Conservation (phyloP, 2,888 invertebrate species). For the Hermaeophaga mercurialis region DNA sequence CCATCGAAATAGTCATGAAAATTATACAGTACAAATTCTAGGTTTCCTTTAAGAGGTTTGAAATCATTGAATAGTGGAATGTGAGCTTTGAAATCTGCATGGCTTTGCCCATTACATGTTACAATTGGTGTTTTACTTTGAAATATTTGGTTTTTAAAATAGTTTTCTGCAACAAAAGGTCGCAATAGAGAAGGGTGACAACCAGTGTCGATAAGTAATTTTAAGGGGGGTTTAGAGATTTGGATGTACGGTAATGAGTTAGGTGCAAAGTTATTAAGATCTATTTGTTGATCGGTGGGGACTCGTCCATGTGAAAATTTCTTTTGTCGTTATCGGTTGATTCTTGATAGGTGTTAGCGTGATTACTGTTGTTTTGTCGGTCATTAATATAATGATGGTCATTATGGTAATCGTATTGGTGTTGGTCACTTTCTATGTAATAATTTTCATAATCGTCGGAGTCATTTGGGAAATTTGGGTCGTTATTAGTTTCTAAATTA, state of each 20-base stretch:
- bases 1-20: neutral
- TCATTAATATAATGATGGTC: too few species aligned
- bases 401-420: too few species aligned
- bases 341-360: too few species aligned
- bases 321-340: too few species aligned
- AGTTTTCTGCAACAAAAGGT: neutral
- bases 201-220: neutral
- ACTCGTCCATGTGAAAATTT: neutral
- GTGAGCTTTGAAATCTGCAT: neutral
- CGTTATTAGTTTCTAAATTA: neutral
- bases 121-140: neutral
- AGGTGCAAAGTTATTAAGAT: neutral
- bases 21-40: neutral
- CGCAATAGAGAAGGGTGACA: neutral
- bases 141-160: slow-evolving; percentile 1
- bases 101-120: slow-evolving; percentile 1
- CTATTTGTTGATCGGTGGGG: neutral
- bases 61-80: slow-evolving; percentile 1
- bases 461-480: neutral
- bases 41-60: neutral
- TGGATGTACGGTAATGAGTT: neutral
- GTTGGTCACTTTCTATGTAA: neutral
- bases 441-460: neutral
- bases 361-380: too few species aligned
- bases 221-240: neutral